Evolutionary conservation across 1,140 invertebrate genomes (phyloP).

Genomic region (Drosophila nigromelanica): DNA sequence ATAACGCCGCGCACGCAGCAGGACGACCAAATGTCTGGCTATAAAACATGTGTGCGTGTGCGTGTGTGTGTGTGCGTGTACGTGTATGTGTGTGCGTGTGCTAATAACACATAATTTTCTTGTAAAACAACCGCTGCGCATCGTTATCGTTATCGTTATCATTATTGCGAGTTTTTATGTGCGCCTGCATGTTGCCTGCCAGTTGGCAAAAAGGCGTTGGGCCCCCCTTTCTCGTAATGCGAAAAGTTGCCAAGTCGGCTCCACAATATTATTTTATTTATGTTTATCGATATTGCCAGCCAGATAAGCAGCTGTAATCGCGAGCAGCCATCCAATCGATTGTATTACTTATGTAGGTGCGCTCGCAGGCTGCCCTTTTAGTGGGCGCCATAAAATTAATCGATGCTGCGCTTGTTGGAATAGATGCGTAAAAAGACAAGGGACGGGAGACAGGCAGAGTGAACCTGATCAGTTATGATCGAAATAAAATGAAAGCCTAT

Average conservation of each 20-base stretch:
- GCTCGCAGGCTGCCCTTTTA: slow-evolving; percentile 75
- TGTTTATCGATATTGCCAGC: slow-evolving; percentile 75
- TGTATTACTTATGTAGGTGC: slow-evolving; percentile 37
- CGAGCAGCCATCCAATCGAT: slow-evolving; percentile 34
- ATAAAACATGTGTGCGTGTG: slow-evolving; percentile 59
- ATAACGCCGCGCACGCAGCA: slow-evolving; percentile 66
- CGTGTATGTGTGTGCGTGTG: slow-evolving; percentile 34
- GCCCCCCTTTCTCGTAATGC: slow-evolving; percentile 3
- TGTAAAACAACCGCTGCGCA: slow-evolving; percentile 81
- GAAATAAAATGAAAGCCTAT: too few species aligned
- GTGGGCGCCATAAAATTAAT: slow-evolving; percentile 64
- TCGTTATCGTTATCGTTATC: slow-evolving; percentile 80
- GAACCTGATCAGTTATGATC: background rate
- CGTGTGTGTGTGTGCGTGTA: slow-evolving; percentile 7
- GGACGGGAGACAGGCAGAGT: too few species aligned
- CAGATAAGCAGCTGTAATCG: slow-evolving; percentile 59
- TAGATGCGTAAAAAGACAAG: background rate
- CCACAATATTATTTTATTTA: slow-evolving; percentile 76
- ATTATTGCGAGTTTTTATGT: slow-evolving; percentile 77
- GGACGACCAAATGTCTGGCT: slow-evolving; percentile 60
- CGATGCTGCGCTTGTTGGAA: too few species aligned
- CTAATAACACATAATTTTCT: slow-evolving; percentile 80
- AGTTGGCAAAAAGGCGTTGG: slow-evolving; percentile 22
- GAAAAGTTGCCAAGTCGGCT: slow-evolving; percentile 40
- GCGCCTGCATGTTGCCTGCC: slow-evolving; percentile 72